Percentiles rank a stretch among this genome's conserved stretches.
Conservation (phyloP, 2,113 vertebrate species). For the Cacatua alba region DNA sequence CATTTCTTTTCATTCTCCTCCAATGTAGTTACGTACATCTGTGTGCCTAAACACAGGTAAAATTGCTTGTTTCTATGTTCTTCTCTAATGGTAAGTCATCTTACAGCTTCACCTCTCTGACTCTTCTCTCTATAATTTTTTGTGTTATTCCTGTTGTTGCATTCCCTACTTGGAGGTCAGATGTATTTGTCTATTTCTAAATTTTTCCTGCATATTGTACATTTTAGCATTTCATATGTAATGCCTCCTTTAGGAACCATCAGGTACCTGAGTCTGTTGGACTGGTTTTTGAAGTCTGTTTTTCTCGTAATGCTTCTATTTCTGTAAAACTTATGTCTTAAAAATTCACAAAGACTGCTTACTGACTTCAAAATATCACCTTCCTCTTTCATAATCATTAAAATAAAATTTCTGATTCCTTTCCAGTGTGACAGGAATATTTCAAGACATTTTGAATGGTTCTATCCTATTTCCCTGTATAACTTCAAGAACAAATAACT, state of each 20-base stretch:
- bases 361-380: neutral
- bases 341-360: neutral
- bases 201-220: neutral
- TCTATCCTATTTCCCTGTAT: neutral
- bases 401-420: neutral
- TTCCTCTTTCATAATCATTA: neutral
- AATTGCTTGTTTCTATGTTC: neutral
- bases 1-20: neutral
- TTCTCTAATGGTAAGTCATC: neutral
- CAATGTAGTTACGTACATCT: neutral
- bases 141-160: neutral
- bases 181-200: neutral
- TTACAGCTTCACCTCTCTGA: neutral
- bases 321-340: neutral
- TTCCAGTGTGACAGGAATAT: neutral
- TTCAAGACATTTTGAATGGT: neutral
- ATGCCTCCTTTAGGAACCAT: neutral
- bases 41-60: neutral
- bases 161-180: neutral
- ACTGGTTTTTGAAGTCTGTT: neutral
- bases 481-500: neutral
- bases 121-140: neutral
- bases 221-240: neutral
- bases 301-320: neutral
- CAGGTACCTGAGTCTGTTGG: neutral